phyloP scores from a whole-genome alignment of 2,888 invertebrate genomes.

The Leptinotarsa peninsularis region DNA sequence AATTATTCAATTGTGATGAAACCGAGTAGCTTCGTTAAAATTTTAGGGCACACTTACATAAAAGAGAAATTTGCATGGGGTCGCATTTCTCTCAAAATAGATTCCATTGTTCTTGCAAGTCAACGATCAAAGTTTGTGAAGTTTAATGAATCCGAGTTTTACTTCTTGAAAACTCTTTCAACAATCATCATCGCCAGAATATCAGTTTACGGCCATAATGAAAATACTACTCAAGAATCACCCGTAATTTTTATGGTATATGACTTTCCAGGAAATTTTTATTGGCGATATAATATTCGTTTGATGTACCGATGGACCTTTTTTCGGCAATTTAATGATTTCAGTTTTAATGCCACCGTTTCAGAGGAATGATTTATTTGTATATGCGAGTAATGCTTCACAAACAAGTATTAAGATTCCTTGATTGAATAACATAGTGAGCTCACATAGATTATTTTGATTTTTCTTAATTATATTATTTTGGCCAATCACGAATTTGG shows the following conservation, averaged over 20 bases:
- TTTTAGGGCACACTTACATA: background rate
- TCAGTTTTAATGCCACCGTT: no score
- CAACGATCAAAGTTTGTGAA: background rate
- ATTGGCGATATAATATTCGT: no score
- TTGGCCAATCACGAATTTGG: no score
- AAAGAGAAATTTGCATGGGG: constrained; percentile 1
- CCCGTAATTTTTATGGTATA: background rate
- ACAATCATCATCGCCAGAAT: background rate
- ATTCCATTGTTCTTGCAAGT: background rate
- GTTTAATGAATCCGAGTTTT: background rate
- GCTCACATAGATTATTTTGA: no score
- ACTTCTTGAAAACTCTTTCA: background rate
- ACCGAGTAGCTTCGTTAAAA: background rate
- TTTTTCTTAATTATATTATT: no score
- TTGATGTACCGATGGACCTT: no score
- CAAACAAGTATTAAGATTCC: no score
- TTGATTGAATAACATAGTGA: no score
- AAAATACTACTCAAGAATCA: background rate
- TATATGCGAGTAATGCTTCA: no score
- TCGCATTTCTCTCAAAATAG: background rate
- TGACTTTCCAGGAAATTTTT: background rate
- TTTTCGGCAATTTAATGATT: no score
- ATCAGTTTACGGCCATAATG: background rate
- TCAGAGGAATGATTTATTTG: no score
- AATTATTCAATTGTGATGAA: background rate